Base-by-base conservation (phyloP, 2,888 invertebrate genomes). In the Nomada flava region DNA sequence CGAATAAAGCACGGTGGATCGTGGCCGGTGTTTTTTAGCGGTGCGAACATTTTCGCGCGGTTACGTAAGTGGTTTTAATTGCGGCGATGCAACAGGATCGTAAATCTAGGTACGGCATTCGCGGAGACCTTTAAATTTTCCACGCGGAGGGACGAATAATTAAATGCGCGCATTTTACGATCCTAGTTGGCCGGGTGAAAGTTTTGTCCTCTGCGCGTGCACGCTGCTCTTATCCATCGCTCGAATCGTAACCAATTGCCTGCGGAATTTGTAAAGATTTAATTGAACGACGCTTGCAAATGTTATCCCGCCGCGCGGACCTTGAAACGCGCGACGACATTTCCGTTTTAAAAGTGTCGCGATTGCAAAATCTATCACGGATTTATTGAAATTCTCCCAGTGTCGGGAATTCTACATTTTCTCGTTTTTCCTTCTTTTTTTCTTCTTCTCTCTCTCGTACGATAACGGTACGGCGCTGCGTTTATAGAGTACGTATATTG, bases 381-480 rank as follows among this genome's bases (percentile, higher is more conserved):
- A 36, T 36, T 36, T 36, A 36, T 36, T 7, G 36, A 36, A 36
- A 36, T 36, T 7, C 36, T 36, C 36, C 36, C 0, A 7, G 36
- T 36, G 7, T 36, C 36, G 36, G 36, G 36, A 36, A 7, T 36
- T 36, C 36, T 36, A 7, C 5, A 36, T 36, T 36, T 36, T 15
- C 15, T 2, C 15, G 15, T 3, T 47, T 47, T 47, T 47, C 15
- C 2, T 47, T 15, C 2, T 2, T 13, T 36, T 7, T 36, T 36
- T 5, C 29, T 7, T 7, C 36, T 26, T 26, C 3, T 4, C 2
- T 47, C 2, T 47, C 3, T 50, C 29, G n/a, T 15, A 36, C 29
- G 68, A 75, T 83, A 86, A 87, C 87, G 87, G 83, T 79, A 75
- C 76, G 67, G 15, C 70, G 59, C 29, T 79, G 79, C 70, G 69